These are phyloP conservation scores for Thalpophila matura DNA, from an alignment of 2,888 invertebrate species.

Conservation along the genomic window DNA sequence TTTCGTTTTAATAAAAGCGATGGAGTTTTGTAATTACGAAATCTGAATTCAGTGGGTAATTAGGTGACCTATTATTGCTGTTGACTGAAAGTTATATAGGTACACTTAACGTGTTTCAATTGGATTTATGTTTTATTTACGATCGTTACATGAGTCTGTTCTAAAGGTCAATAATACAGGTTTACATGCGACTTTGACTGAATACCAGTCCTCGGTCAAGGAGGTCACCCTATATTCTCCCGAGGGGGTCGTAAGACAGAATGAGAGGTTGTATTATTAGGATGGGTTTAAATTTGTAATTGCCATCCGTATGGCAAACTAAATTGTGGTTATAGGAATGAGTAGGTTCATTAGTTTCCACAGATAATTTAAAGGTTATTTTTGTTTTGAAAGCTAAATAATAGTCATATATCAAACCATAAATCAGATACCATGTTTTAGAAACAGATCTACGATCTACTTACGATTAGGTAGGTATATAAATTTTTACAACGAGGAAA, in stretches of 20 bases:
- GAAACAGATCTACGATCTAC: too few relatives aligned
- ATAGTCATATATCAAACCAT: too few relatives aligned
- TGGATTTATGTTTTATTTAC: constrained; percentile 25
- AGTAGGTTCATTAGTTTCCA: neutral
- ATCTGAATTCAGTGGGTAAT: constrained; percentile 11
- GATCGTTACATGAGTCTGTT: constrained; percentile 9
- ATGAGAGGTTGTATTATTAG: constrained; percentile 7
- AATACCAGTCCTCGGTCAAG: neutral
- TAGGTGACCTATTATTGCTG: constrained; percentile 30
- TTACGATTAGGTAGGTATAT: too few relatives aligned
- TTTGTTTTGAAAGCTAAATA: too few relatives aligned
- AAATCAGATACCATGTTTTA: too few relatives aligned
- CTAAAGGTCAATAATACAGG: neutral
- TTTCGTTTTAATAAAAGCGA: constrained; percentile 23
- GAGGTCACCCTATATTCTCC: neutral
- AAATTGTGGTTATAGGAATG: neutral
- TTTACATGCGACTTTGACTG: neutral
- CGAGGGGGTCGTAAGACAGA: constrained; percentile 3
- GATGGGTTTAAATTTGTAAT: constrained; percentile 18
- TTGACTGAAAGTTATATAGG: constrained; percentile 10
- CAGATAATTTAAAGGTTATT: too few relatives aligned
- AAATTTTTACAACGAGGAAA: too few relatives aligned
- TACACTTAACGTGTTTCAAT: constrained; percentile 28
- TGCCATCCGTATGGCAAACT: neutral
- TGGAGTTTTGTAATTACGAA: constrained; percentile 14